Conservation (phyloP, 2,797 vertebrate species). For the Neosilurus hyrtlii region DNA sequence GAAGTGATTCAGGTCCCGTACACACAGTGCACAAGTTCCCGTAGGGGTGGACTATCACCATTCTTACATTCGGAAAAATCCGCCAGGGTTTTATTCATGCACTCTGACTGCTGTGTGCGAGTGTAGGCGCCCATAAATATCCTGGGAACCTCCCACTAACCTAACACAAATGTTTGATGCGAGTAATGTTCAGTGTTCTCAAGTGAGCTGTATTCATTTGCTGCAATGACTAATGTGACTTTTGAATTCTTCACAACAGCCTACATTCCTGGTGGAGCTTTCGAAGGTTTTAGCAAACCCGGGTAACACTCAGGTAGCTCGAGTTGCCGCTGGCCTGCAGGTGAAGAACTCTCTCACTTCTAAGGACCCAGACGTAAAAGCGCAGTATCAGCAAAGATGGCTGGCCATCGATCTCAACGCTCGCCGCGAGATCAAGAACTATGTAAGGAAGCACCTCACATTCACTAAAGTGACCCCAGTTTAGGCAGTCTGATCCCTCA, state of each 20-base stretch:
- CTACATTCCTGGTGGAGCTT: slow-evolving; percentile 95
- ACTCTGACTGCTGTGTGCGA: too few relatives aligned
- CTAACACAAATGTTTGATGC: too few relatives aligned
- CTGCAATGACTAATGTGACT: background rate
- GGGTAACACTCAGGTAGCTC: slow-evolving; percentile 94
- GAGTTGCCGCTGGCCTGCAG: slow-evolving; percentile 92
- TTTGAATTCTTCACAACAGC: slow-evolving; percentile 67
- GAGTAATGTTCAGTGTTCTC: background rate
- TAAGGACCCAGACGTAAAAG: slow-evolving; percentile 94
- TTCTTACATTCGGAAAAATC: background rate
- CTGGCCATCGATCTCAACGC: slow-evolving; percentile 91
- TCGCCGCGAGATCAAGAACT: slow-evolving; percentile 93
- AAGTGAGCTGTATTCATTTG: background rate
- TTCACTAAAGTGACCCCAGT: too few relatives aligned
- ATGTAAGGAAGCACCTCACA: slow-evolving; percentile 73
- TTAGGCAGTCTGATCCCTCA: too few relatives aligned
- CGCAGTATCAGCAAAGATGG: slow-evolving; percentile 95
- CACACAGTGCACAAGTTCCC: background rate
- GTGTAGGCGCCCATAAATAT: too few relatives aligned
- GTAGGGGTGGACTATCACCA: background rate
- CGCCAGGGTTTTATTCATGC: background rate
- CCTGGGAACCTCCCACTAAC: too few relatives aligned
- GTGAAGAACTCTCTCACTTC: slow-evolving; percentile 98
- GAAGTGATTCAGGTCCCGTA: background rate
- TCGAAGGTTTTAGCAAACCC: slow-evolving; percentile 96